phyloP scores from a whole-genome alignment of 2,888 invertebrate genomes.

The Bursaphelenchus okinawaensis region DNA sequence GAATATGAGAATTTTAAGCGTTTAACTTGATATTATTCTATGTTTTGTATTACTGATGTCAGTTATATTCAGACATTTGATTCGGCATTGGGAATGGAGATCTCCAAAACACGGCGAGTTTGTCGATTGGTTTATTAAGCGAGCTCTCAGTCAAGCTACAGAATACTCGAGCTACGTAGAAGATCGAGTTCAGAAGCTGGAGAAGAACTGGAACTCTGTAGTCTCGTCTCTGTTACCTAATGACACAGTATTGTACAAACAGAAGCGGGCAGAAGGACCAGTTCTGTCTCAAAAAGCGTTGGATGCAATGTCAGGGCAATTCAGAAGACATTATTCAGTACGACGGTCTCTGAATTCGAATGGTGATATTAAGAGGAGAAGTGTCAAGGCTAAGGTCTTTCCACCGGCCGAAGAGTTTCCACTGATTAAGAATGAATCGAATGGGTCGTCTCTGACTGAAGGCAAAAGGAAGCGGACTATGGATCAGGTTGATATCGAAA shows the following conservation, averaged over 20 bases:
- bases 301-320: neutral
- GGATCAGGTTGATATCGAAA: constrained; percentile 41
- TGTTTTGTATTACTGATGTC: no score
- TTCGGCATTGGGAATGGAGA: constrained; percentile 46
- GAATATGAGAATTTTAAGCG: neutral
- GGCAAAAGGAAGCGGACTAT: constrained; percentile 28
- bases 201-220: constrained; percentile 42
- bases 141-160: constrained; percentile 24
- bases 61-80: constrained; percentile 31
- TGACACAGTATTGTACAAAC: constrained; percentile 31
- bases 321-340: constrained; percentile 5
- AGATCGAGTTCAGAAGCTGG: constrained; percentile 28
- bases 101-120: constrained; percentile 19
- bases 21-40: neutral
- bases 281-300: neutral
- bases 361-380: neutral
- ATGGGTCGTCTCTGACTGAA: neutral
- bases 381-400: neutral
- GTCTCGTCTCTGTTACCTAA: constrained; percentile 34
- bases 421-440: no score
- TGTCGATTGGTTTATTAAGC: constrained; percentile 38
- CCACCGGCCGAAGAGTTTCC: neutral
- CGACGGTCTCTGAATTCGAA: neutral
- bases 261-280: constrained; percentile 2
- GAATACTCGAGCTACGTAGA: constrained; percentile 15